Evolutionary conservation across 1,140 invertebrate genomes (phyloP).

Genomic region (Drosophila fuyamai): DNA sequence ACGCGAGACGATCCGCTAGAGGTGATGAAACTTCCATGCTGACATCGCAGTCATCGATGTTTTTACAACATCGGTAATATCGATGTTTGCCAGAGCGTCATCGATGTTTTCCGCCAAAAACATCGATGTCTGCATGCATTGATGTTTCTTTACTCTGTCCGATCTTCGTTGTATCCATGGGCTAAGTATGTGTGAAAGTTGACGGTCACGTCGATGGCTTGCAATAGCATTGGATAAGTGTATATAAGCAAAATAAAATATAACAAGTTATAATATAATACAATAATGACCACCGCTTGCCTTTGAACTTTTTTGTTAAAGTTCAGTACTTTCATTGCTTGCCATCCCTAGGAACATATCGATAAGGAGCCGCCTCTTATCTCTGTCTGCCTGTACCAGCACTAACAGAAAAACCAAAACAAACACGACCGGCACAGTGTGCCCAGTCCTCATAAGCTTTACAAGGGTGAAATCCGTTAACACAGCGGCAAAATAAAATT

Average conservation of each 20-base stretch:
- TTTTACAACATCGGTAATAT: too few species aligned
- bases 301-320: neutral
- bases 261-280: too few species aligned
- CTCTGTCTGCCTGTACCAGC: neutral
- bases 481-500: too few species aligned
- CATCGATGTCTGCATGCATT: too few species aligned
- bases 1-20: conserved; percentile 24
- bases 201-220: neutral
- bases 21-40: too few species aligned
- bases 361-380: neutral
- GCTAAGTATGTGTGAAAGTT: neutral
- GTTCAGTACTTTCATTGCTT: too few species aligned
- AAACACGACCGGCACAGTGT: conserved; percentile 11
- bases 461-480: too few species aligned
- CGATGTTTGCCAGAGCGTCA: too few species aligned
- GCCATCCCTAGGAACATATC: neutral
- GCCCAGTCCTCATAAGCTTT: neutral
- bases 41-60: too few species aligned
- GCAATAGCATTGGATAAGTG: neutral
- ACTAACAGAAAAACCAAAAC: conserved; percentile 17
- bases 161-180: conserved; percentile 19
- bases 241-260: neutral
- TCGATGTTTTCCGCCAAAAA: too few species aligned
- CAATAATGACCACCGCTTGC: too few species aligned
- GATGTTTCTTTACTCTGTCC: neutral